Conservation (phyloP, 2,113 vertebrate genomes). For the Pterocles burchelli region DNA sequence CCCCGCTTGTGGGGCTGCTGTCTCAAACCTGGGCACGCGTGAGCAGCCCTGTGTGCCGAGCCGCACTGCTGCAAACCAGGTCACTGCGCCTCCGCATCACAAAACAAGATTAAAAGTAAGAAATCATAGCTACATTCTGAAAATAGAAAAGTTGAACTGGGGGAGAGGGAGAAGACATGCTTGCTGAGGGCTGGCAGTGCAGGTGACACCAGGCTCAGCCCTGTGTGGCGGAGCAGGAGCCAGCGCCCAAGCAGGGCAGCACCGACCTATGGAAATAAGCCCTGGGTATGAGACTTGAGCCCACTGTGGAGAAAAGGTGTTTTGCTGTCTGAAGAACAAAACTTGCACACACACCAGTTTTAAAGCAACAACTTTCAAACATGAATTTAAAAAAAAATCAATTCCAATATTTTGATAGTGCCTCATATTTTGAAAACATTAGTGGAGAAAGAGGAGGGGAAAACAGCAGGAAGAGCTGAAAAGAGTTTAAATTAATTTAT, state of each 20-base stretch:
- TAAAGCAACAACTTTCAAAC: not conserved
- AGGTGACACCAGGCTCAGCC: not conserved
- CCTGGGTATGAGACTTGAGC: not conserved
- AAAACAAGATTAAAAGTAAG: not conserved
- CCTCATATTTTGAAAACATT: not conserved
- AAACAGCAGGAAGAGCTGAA: not conserved
- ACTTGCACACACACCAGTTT: not conserved
- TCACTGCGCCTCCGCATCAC: not conserved
- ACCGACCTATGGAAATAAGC: not conserved
- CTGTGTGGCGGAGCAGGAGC: not conserved
- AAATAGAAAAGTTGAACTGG: not conserved
- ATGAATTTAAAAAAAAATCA: not conserved
- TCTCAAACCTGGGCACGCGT: not conserved
- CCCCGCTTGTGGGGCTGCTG: not conserved
- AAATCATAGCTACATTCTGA: not conserved
- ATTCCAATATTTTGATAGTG: not conserved
- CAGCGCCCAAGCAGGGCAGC: not conserved
- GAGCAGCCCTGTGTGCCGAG: not conserved
- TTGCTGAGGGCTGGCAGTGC: fast-evolving
- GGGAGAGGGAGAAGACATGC: not conserved
- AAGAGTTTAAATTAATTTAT: not conserved
- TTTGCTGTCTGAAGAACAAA: not conserved
- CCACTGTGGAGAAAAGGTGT: not conserved
- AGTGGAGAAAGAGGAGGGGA: not conserved
- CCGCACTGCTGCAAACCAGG: not conserved